Conservation (phyloP, 2,797 vertebrate species). For the Numenius phaeopus region DNA sequence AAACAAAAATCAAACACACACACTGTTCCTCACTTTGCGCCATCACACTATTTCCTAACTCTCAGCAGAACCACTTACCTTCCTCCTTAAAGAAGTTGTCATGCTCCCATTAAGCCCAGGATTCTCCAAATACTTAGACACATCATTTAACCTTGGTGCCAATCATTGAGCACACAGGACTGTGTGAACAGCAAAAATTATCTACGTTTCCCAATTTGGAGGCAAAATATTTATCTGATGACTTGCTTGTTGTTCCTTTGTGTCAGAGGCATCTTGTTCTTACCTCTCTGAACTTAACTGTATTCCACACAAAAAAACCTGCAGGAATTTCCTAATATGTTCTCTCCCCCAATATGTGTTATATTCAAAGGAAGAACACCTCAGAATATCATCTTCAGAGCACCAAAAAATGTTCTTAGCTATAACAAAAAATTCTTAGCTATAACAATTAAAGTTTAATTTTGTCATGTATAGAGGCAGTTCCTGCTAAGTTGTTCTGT, state of each 20-base stretch:
- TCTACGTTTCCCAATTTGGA: not conserved
- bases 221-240: not conserved
- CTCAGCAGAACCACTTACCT: not conserved
- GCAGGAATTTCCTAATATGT: not conserved
- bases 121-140: not conserved
- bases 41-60: not conserved
- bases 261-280: not conserved
- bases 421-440: not conserved
- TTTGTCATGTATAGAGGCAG: not conserved
- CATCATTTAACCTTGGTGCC: not conserved
- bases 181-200: not conserved
- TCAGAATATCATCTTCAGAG: not conserved
- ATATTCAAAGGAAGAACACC: not conserved
- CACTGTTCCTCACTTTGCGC: not conserved
- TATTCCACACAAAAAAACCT: not conserved
- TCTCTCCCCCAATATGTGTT: fast-evolving
- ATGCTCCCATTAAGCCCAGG: not conserved
- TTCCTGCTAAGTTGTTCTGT: not conserved
- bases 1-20: not conserved
- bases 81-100: not conserved
- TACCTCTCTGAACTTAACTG: not conserved
- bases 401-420: not conserved
- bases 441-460: not conserved
- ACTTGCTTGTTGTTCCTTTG: not conserved
- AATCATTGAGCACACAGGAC: not conserved